These are phyloP conservation scores for Drosophila paracracens DNA, from an alignment of 2,888 invertebrate genomes.

Conservation along the genomic window DNA sequence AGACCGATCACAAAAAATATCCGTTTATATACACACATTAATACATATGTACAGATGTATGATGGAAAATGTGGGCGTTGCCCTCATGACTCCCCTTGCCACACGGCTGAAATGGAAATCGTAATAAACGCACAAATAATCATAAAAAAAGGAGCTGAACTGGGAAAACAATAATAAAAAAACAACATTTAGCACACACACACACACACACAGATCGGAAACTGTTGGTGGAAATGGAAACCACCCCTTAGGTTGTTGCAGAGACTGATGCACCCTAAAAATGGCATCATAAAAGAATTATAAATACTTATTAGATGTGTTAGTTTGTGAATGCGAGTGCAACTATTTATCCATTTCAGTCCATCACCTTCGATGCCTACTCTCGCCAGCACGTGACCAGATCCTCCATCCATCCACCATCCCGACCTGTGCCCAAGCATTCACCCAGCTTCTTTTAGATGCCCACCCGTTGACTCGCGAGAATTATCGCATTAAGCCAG, in stretches of 20 bases:
- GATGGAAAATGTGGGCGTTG: constrained; percentile 56
- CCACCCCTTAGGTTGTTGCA: constrained; percentile 29
- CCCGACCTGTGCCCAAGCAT: not conserved
- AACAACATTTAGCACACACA: constrained; percentile 8
- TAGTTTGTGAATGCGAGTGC: not conserved
- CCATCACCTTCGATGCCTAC: not conserved
- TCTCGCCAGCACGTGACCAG: constrained; percentile 7
- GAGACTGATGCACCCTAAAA: constrained; percentile 12
- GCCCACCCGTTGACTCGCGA: constrained; percentile 1
- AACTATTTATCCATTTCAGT: not conserved
- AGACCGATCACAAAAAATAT: constrained; percentile 26
- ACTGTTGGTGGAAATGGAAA: constrained; percentile 41
- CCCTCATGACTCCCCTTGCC: constrained; percentile 61
- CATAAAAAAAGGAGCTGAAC: constrained; percentile 54
- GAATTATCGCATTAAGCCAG: constrained; percentile 11
- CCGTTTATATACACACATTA: not conserved
- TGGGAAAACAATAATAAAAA: constrained; percentile 58
- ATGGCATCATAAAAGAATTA: not conserved
- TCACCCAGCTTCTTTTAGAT: not conserved
- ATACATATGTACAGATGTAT: constrained; percentile 10
- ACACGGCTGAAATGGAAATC: constrained; percentile 66
- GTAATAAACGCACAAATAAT: constrained; percentile 75
- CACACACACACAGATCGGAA: constrained; percentile 7
- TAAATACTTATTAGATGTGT: constrained; percentile 1
- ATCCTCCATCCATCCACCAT: not conserved